Conservation (phyloP, 1,140 invertebrate genomes). For the Lethrus apterus region DNA sequence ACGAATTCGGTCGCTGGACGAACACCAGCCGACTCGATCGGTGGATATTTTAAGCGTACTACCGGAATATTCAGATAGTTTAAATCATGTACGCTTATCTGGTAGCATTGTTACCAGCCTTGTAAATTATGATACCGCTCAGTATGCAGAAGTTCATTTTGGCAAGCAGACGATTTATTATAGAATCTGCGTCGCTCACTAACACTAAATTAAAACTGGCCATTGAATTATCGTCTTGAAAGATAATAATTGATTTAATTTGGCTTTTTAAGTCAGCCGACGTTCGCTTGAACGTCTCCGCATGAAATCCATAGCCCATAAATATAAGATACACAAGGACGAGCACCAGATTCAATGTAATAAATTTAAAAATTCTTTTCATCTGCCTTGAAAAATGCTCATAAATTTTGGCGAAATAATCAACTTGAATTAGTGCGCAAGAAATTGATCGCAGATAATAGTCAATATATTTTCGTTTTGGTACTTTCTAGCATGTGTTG, state of each 20-base stretch:
- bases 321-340: no score
- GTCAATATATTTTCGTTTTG: slow-evolving; percentile 12
- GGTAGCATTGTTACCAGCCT: slow-evolving; percentile 17
- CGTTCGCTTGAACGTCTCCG: no score
- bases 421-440: slow-evolving; percentile 11
- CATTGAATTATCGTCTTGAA: no score
- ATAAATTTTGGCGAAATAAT: slow-evolving; percentile 10
- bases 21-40: no score
- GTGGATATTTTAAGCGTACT: slow-evolving; percentile 16
- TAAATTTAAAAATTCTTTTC: slow-evolving; percentile 9
- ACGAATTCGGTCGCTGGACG: slow-evolving; percentile 10
- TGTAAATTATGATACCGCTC: slow-evolving; percentile 15
- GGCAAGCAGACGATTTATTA: slow-evolving; percentile 15
- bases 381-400: background rate
- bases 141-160: slow-evolving; percentile 18
- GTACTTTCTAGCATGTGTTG: background rate
- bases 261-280: no score
- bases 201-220: slow-evolving; percentile 15
- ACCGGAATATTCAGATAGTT: slow-evolving; percentile 18
- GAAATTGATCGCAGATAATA: slow-evolving; percentile 14
- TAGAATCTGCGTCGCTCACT: slow-evolving; percentile 6
- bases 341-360: background rate
- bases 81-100: slow-evolving; percentile 19
- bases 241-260: no score
- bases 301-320: no score